phyloP scores from a whole-genome alignment of 2,113 vertebrate genomes.

The Dendropsophus ebraccatus region DNA sequence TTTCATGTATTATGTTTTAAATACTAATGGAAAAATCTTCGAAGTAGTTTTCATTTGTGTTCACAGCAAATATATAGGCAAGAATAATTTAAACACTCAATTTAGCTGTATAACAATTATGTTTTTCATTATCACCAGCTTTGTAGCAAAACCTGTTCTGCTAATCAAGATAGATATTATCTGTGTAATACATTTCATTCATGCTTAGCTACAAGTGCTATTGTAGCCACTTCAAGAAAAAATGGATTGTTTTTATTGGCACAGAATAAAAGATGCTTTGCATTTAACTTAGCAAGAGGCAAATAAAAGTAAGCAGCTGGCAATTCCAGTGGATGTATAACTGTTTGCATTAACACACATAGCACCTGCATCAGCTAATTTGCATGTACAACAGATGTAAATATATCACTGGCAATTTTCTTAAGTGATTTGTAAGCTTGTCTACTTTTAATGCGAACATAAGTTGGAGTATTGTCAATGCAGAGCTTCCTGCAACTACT shows the following conservation, averaged over 20 bases:
- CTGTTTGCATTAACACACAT: slow-evolving; percentile 45
- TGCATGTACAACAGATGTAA: background rate
- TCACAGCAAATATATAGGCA: slow-evolving; percentile 41
- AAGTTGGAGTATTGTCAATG: background rate
- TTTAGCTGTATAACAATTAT: slow-evolving; percentile 51
- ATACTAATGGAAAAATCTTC: slow-evolving; percentile 27
- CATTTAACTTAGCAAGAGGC: slow-evolving; percentile 42
- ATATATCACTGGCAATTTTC: slow-evolving; percentile 23
- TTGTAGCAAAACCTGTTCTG: slow-evolving; percentile 49
- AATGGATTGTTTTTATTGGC: slow-evolving; percentile 51
- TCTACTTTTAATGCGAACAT: slow-evolving; percentile 25
- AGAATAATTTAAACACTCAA: slow-evolving; percentile 49
- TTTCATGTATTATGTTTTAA: background rate
- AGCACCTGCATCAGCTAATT: background rate
- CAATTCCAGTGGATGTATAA: slow-evolving; percentile 57
- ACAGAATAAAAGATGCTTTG: slow-evolving; percentile 47
- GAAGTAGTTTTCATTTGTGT: slow-evolving; percentile 37
- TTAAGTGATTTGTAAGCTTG: slow-evolving; percentile 36
- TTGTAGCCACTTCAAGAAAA: slow-evolving; percentile 45
- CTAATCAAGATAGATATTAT: slow-evolving; percentile 58
- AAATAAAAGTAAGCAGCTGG: slow-evolving; percentile 60
- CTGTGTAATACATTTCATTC: slow-evolving; percentile 39
- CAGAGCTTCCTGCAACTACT: background rate
- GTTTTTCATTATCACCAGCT: slow-evolving; percentile 51
- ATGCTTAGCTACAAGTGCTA: slow-evolving; percentile 49